Evolutionary conservation across 2,888 invertebrate genomes (phyloP).

Genomic region (Cartodere bifasciata): DNA sequence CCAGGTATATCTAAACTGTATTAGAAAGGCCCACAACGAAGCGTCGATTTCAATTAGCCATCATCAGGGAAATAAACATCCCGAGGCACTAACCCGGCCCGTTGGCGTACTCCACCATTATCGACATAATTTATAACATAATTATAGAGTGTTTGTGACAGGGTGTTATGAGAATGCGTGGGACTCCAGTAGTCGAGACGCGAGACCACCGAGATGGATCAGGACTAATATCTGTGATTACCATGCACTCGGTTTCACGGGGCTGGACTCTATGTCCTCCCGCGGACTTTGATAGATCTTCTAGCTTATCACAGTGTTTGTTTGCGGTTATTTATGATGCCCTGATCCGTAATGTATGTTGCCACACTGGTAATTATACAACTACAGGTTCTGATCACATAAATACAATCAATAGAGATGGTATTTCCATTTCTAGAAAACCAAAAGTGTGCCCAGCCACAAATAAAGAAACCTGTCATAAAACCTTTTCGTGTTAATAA

Average conservation of each 20-base stretch:
- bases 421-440: no score
- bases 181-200: conserved; percentile 31
- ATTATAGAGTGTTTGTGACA: conserved; percentile 36
- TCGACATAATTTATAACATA: conserved; percentile 37
- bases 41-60: conserved; percentile 35
- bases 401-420: no score
- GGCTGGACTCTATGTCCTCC: conserved; percentile 18
- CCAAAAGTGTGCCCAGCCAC: no score
- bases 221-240: conserved; percentile 47
- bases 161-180: conserved; percentile 33
- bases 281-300: conserved; percentile 3
- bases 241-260: conserved; percentile 31
- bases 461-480: no score
- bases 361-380: no score
- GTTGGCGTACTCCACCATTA: conserved; percentile 29
- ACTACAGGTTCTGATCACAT: no score
- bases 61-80: conserved; percentile 22
- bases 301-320: not conserved
- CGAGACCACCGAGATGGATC: conserved; percentile 43
- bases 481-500: no score
- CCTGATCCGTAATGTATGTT: no score
- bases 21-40: conserved; percentile 12
- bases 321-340: not conserved
- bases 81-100: conserved; percentile 19
- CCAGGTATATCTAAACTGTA: conserved; percentile 5